Evolutionary conservation across 2,888 invertebrate species (phyloP).

Genomic region (Monoplex corrugatus): DNA sequence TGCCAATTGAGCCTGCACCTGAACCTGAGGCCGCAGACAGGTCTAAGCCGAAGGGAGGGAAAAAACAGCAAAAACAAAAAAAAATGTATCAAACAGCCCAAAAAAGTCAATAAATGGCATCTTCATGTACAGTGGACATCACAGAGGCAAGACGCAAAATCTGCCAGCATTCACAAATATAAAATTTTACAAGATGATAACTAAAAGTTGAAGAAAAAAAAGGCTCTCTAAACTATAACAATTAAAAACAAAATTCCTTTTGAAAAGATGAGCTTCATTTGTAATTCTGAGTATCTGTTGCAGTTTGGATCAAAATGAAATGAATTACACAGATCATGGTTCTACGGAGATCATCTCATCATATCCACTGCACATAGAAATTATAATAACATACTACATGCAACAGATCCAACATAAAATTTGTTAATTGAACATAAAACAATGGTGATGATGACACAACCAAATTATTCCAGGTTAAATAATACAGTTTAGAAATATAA

Average conservation of each 20-base stretch:
- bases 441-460: neutral
- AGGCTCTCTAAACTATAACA: too few relatives aligned
- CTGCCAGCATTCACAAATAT: neutral
- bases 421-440: neutral
- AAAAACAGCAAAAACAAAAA: neutral
- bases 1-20: conserved; percentile 52
- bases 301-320: neutral
- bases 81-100: conserved; percentile 32
- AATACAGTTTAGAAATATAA: neutral
- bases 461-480: neutral
- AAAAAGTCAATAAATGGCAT: conserved; percentile 13
- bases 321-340: neutral
- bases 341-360: neutral
- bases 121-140: neutral
- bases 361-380: neutral
- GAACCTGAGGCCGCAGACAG: conserved; percentile 44
- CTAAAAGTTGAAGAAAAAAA: neutral
- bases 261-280: neutral
- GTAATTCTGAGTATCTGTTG: neutral
- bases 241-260: neutral
- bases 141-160: neutral
- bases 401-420: conserved; percentile 4
- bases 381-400: conserved; percentile 1
- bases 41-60: conserved; percentile 51
- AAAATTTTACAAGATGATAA: neutral